Conservation (phyloP, 2,113 vertebrate species). For the Pleuronectes platessa region DNA sequence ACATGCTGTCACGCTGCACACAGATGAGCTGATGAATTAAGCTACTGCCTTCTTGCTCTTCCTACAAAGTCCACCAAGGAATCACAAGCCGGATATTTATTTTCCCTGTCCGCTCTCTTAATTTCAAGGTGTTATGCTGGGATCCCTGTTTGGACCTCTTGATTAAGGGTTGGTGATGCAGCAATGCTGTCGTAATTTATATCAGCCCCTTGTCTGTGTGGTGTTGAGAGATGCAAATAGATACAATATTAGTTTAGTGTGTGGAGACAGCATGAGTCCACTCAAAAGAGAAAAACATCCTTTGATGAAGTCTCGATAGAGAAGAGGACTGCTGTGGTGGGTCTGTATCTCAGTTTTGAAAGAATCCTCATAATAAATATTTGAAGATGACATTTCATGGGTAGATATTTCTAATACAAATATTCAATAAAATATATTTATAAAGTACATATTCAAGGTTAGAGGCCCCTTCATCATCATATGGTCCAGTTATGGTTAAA, state of each 20-base stretch:
- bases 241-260: slow-evolving; percentile 33
- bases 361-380: neutral
- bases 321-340: neutral
- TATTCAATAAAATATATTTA: neutral
- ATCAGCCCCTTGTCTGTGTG: slow-evolving; percentile 44
- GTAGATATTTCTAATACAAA: neutral
- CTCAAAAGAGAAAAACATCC: slow-evolving; percentile 11
- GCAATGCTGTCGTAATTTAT: slow-evolving; percentile 59
- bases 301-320: neutral
- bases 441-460: too few species aligned
- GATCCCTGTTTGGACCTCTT: slow-evolving; percentile 44
- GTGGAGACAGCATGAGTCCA: slow-evolving; percentile 1
- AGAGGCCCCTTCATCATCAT: too few species aligned
- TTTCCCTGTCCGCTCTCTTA: slow-evolving; percentile 18
- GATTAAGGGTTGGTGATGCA: slow-evolving; percentile 59
- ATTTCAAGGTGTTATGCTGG: slow-evolving; percentile 23
- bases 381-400: neutral
- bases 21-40: slow-evolving; percentile 60
- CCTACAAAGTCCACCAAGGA: neutral
- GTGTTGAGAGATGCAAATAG: slow-evolving; percentile 44
- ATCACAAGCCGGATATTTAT: neutral
- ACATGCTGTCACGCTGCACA: slow-evolving; percentile 22
- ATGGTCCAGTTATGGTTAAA: too few species aligned
- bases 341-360: neutral
- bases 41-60: slow-evolving; percentile 1